Conservation (phyloP, 1,140 invertebrate species). For the Maconellicoccus hirsutus region DNA sequence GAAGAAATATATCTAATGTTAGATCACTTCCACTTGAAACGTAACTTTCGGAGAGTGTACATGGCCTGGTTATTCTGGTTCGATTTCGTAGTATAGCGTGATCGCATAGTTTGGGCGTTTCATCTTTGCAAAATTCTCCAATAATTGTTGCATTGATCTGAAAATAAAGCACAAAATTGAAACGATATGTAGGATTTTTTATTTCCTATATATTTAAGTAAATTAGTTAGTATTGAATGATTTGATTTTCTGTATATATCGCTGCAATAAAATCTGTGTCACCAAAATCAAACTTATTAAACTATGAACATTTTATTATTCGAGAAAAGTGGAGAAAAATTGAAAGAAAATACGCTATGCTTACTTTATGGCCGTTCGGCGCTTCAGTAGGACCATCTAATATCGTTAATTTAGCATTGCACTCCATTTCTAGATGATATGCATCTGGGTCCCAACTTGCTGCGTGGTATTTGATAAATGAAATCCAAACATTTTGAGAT, state of each 20-base stretch:
- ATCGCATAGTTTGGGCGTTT: conserved; percentile 59
- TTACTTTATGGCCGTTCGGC: conserved; percentile 23
- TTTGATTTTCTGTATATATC: too few relatives aligned
- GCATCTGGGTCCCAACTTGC: conserved; percentile 42
- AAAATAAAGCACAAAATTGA: background rate
- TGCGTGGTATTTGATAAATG: conserved; percentile 69
- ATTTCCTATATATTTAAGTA: too few relatives aligned
- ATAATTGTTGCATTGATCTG: conserved; percentile 45
- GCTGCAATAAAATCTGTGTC: too few relatives aligned
- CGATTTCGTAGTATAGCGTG: conserved; percentile 60
- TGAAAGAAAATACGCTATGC: background rate
- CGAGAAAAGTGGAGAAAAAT: too few relatives aligned
- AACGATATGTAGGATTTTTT: too few relatives aligned
- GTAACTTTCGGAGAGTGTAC: conserved; percentile 61
- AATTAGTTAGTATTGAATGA: too few relatives aligned
- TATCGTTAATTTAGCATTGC: conserved; percentile 57
- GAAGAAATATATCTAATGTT: conserved; percentile 56
- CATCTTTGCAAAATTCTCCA: conserved; percentile 53
- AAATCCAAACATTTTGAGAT: conserved; percentile 69
- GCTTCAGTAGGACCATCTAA: conserved; percentile 47
- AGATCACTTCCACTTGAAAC: conserved; percentile 56
- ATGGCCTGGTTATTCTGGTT: conserved; percentile 58
- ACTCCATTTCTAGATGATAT: conserved; percentile 51
- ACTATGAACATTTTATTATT: too few relatives aligned
- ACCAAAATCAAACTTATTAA: too few relatives aligned